Evolutionary conservation across 2,888 invertebrate species (phyloP).

Genomic region (Catonia carolina): DNA sequence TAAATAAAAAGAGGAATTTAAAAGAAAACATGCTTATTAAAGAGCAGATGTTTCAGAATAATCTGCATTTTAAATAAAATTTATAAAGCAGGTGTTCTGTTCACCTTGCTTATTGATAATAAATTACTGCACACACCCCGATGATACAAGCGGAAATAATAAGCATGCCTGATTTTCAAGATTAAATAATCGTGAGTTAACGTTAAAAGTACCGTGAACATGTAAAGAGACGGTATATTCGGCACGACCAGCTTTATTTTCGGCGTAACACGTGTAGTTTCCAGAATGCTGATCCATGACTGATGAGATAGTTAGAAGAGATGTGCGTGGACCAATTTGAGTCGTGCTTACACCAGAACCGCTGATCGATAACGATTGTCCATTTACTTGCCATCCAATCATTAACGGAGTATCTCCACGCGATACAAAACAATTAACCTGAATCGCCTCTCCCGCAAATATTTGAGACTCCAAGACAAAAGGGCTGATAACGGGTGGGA

Average conservation of each 20-base stretch:
- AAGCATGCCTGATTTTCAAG: background rate
- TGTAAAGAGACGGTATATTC: slow-evolving; percentile 62
- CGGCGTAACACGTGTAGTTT: slow-evolving; percentile 67
- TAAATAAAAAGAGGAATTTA: no score
- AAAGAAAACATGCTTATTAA: no score
- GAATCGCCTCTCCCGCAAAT: slow-evolving; percentile 71
- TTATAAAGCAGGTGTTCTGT: slow-evolving; percentile 1
- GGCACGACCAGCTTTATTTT: slow-evolving; percentile 64
- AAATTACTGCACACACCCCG: slow-evolving; percentile 1
- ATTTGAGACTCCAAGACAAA: slow-evolving; percentile 69
- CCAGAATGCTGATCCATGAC: slow-evolving; percentile 64
- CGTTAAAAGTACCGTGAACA: slow-evolving; percentile 66
- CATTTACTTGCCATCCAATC: slow-evolving; percentile 50
- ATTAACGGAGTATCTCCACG: slow-evolving; percentile 53
- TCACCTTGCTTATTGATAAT: slow-evolving; percentile 1
- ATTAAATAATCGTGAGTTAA: no score
- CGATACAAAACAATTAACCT: slow-evolving; percentile 59
- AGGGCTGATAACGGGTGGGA: slow-evolving; percentile 68
- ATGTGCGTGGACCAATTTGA: slow-evolving; percentile 30
- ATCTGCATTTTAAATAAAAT: no score
- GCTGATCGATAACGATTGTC: slow-evolving; percentile 38
- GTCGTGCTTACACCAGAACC: slow-evolving; percentile 30
- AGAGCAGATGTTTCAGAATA: no score
- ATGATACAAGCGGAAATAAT: slow-evolving; percentile 2
- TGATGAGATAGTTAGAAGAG: slow-evolving; percentile 57